phyloP scores from a whole-genome alignment of 1,140 invertebrate species.

The Colletes gigas region DNA sequence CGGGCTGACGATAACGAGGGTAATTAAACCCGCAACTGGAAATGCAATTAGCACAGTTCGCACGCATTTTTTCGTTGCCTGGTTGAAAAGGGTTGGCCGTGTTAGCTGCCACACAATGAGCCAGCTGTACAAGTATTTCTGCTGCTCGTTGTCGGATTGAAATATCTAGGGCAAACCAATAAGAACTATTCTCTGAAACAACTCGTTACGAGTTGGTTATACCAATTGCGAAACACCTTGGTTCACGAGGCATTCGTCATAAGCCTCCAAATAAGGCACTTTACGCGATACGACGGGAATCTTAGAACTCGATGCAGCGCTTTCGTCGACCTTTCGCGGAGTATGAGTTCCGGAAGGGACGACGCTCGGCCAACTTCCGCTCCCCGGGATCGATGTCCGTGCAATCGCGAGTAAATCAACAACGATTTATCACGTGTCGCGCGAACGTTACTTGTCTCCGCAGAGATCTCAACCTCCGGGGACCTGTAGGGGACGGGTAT shows the following conservation, averaged over 20 bases:
- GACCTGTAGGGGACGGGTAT: not conserved
- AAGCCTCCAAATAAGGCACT: too few relatives aligned
- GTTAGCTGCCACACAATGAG: not conserved
- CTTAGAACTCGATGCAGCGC: too few relatives aligned
- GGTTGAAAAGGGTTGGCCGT: not conserved
- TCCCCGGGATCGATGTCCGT: conserved; percentile 4
- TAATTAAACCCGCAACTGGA: conserved; percentile 10
- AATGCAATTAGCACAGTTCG: not conserved
- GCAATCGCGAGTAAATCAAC: conserved; percentile 4
- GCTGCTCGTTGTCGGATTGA: not conserved
- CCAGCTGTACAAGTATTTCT: not conserved
- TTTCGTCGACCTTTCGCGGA: conserved; percentile 10
- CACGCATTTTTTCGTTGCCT: not conserved
- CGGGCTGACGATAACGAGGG: conserved; percentile 4
- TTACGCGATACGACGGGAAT: too few relatives aligned
- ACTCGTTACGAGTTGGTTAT: too few relatives aligned
- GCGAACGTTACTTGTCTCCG: not conserved
- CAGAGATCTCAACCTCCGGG: not conserved
- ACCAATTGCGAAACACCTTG: too few relatives aligned
- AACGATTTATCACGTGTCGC: conserved; percentile 14
- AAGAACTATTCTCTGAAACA: too few relatives aligned
- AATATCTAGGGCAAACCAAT: too few relatives aligned
- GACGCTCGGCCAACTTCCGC: not conserved
- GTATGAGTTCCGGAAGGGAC: not conserved
- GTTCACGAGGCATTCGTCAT: too few relatives aligned